Evolutionary conservation across 1,140 invertebrate genomes (phyloP).

Genomic region (Drosophila lacertosa): DNA sequence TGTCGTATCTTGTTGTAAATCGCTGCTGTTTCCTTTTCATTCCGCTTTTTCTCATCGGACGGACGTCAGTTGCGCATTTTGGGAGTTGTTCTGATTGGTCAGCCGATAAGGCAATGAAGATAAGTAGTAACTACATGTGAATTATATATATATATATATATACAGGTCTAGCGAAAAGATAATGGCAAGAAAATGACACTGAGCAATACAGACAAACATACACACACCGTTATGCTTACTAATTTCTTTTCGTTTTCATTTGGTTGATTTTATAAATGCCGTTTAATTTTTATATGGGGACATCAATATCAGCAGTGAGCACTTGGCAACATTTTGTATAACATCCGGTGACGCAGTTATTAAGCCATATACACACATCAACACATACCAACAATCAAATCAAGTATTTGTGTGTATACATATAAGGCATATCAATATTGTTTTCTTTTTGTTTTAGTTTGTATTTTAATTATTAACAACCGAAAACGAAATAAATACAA

Average conservation of each 20-base stretch:
- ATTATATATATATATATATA: not conserved
- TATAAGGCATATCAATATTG: constrained; percentile 44
- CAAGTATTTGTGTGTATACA: not conserved
- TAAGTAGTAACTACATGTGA: constrained; percentile 15
- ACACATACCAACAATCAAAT: not conserved
- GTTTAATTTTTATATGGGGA: constrained; percentile 41
- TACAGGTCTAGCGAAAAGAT: constrained; percentile 5
- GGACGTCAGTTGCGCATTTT: constrained; percentile 1
- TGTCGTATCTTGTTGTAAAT: constrained; percentile 6
- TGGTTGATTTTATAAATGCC: constrained; percentile 19
- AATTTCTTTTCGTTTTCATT: constrained; percentile 54
- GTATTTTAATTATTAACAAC: constrained; percentile 30
- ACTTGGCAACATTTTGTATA: constrained; percentile 46
- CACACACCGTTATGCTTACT: constrained; percentile 38
- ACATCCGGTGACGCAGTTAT: constrained; percentile 55
- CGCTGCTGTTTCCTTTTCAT: constrained; percentile 12
- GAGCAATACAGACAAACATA: not conserved
- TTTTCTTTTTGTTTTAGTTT: constrained; percentile 23
- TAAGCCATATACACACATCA: constrained; percentile 1
- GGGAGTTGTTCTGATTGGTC: constrained; percentile 18
- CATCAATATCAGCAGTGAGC: constrained; percentile 51
- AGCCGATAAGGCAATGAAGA: constrained; percentile 20
- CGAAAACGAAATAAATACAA: constrained; percentile 10
- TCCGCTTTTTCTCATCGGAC: not conserved
- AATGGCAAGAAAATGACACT: constrained; percentile 24